Conservation (phyloP, 2,113 vertebrate genomes). For the Phylloscopus trochilus region DNA sequence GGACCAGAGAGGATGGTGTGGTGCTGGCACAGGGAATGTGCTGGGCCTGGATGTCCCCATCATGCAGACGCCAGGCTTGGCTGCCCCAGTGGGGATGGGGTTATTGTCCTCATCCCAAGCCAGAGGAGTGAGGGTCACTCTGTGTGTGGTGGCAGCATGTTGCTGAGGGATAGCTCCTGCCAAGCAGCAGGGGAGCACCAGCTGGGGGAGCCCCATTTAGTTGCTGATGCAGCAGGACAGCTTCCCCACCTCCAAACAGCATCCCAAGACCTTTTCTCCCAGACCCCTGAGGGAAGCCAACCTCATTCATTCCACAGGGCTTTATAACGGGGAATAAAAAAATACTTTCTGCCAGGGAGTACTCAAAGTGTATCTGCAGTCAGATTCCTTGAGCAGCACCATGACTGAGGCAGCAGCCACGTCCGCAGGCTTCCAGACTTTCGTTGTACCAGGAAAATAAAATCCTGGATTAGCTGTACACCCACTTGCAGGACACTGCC, state of each 20-base stretch:
- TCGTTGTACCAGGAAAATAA: background rate
- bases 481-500: background rate
- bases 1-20: fast-evolving
- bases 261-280: background rate
- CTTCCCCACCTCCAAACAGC: background rate
- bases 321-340: background rate
- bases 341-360: background rate
- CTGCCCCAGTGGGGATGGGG: fast-evolving
- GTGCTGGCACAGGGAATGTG: fast-evolving
- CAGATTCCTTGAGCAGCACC: background rate
- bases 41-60: background rate
- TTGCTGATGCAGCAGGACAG: background rate
- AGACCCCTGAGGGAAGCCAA: background rate
- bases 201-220: background rate
- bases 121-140: background rate
- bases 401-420: background rate
- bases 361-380: background rate
- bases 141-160: fast-evolving
- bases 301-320: background rate
- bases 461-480: background rate
- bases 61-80: fast-evolving
- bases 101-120: background rate
- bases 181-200: background rate
- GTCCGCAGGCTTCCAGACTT: background rate
- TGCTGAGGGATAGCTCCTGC: background rate